These are phyloP conservation scores for Drosophila nebulosa DNA, from an alignment of 1,140 invertebrate genomes.

Conservation along the genomic window DNA sequence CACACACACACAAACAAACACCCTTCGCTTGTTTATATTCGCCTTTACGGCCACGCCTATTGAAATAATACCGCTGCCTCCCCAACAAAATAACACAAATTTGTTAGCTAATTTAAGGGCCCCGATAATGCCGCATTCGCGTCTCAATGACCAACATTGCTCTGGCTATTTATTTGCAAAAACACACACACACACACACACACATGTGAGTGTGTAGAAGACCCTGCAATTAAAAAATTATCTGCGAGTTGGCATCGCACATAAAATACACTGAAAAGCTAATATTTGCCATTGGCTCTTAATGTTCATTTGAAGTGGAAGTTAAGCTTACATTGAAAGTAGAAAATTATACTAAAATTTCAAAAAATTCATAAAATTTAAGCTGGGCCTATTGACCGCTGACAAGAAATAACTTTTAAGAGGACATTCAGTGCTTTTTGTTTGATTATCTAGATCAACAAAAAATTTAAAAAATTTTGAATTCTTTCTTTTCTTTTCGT, in stretches of 20 bases:
- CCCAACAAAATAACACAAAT: conserved; percentile 47
- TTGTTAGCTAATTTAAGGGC: conserved; percentile 72
- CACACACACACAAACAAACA: conserved; percentile 4
- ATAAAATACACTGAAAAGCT: conserved; percentile 62
- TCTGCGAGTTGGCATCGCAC: conserved; percentile 52
- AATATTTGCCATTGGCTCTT: no score
- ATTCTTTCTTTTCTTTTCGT: no score
- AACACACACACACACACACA: neutral
- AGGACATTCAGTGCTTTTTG: no score
- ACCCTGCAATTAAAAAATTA: conserved; percentile 68
- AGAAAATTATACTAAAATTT: no score
- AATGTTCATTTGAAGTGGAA: no score
- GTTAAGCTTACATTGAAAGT: no score
- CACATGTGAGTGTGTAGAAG: neutral
- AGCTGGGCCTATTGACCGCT: no score
- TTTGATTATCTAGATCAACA: no score
- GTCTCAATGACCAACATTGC: conserved; percentile 8
- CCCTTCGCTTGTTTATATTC: conserved; percentile 53
- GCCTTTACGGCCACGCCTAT: conserved; percentile 64
- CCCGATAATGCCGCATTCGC: conserved; percentile 27
- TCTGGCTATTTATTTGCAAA: conserved; percentile 24
- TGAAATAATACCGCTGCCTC: conserved; percentile 45
- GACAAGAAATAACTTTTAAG: no score
- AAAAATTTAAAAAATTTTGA: no score
- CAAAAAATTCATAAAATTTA: no score